A percentile compares a stretch with the other conserved stretches of the same genome.
phyloP scores from a whole-genome alignment of 2,113 vertebrate species.

The Passerina amoena region DNA sequence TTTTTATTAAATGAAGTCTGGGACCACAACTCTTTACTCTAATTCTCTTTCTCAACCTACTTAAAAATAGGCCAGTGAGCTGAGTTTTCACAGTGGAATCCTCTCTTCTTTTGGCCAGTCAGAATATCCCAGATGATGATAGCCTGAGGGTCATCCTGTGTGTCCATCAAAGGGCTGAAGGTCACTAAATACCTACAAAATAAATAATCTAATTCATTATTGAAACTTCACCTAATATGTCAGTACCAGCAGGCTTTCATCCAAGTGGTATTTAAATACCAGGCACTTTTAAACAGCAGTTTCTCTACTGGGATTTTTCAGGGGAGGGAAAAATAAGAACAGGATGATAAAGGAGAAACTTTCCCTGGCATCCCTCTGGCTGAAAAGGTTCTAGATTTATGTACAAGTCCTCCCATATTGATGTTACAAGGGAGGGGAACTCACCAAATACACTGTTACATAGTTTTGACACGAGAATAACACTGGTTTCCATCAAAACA shows the following conservation, averaged over 20 bases:
- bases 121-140: constrained; percentile 99
- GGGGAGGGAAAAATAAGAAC: background rate
- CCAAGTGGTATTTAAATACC: background rate
- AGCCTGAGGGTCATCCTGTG: constrained; percentile 95
- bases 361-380: background rate
- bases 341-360: background rate
- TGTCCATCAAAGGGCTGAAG: constrained; percentile 96
- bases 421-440: background rate
- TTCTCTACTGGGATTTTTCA: background rate
- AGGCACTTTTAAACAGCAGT: background rate
- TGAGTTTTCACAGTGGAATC: constrained; percentile 97
- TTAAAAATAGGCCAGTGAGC: constrained; percentile 99
- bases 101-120: constrained; percentile 96
- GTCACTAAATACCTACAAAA: constrained; percentile 90
- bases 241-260: background rate
- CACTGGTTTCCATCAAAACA: rapidly evolving
- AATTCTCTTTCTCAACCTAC: constrained; percentile 71
- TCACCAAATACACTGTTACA: background rate
- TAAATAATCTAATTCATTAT: background rate
- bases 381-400: background rate
- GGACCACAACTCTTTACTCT: background rate
- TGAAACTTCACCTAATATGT: background rate
- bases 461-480: background rate
- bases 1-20: background rate
- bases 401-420: background rate